Evolutionary conservation across 2,797 vertebrate genomes (phyloP).

Genomic region (Tolypeutes matacus): DNA sequence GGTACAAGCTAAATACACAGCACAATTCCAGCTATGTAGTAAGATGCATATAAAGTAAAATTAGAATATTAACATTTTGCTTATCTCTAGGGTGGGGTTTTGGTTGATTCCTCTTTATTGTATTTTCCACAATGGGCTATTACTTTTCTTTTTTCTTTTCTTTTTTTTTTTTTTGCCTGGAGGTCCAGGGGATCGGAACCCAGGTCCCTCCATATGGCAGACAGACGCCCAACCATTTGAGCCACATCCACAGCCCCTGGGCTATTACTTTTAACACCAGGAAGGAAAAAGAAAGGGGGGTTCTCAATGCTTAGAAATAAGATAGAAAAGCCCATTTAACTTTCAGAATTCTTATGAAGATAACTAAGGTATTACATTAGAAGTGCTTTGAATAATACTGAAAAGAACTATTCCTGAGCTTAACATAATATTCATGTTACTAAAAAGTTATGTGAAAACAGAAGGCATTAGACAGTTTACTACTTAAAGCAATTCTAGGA

Average conservation of each 20-base stretch:
- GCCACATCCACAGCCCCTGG: too few species aligned
- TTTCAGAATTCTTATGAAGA: slow-evolving; percentile 25
- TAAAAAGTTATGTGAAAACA: slow-evolving; percentile 13
- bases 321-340: slow-evolving; percentile 45
- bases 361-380: slow-evolving; percentile 3
- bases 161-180: too few species aligned
- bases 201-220: too few species aligned
- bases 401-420: neutral
- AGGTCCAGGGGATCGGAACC: too few species aligned
- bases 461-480: neutral
- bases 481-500: slow-evolving; percentile 46
- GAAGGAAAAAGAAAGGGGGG: neutral
- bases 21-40: neutral
- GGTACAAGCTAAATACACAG: slow-evolving; percentile 14
- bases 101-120: neutral
- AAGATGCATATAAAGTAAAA: slow-evolving; percentile 40
- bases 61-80: neutral
- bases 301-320: slow-evolving; percentile 28
- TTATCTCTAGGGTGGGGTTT: neutral
- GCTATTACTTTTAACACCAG: slow-evolving; percentile 15
- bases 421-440: slow-evolving; percentile 5
- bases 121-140: slow-evolving; percentile 24
- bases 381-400: slow-evolving; percentile 37
- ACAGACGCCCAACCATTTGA: too few species aligned
- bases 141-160: too few species aligned